Conservation (phyloP, 2,888 invertebrate genomes). For the Volucella zonaria region DNA sequence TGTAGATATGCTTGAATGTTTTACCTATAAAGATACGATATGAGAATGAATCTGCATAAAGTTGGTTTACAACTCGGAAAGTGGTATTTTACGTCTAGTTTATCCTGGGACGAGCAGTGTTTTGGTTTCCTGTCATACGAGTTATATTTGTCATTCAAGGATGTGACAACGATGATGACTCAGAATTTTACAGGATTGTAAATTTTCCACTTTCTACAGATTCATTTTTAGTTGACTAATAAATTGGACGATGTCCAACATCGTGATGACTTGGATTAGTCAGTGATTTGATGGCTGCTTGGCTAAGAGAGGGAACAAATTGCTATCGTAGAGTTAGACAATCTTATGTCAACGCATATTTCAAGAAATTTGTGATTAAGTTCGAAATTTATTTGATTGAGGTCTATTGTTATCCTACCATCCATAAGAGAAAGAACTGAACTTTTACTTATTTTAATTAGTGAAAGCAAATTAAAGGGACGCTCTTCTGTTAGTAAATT, state of each 20-base stretch:
- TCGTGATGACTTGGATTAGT: conserved; percentile 29
- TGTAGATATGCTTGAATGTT: conserved; percentile 2
- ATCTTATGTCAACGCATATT: conserved; percentile 17
- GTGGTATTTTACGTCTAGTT: conserved; percentile 23
- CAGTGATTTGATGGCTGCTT: conserved; percentile 29
- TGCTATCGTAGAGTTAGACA: conserved; percentile 2
- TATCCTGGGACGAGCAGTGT: background rate
- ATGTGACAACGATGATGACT: background rate
- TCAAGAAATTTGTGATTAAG: no score
- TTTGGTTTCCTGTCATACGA: conserved; percentile 9
- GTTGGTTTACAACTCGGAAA: conserved; percentile 61
- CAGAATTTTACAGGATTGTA: conserved; percentile 1
- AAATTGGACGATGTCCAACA: conserved; percentile 39
- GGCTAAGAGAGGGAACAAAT: conserved; percentile 17
- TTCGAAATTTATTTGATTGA: no score
- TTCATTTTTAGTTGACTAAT: conserved; percentile 5
- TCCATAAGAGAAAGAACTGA: no score
- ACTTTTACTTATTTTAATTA: no score
- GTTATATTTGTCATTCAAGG: conserved; percentile 1
- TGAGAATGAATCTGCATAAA: conserved; percentile 60
- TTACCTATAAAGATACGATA: no score
- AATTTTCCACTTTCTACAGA: conserved; percentile 6
- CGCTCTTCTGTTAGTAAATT: no score
- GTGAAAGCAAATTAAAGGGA: no score
- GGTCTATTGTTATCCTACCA: no score